These are phyloP conservation scores for Apotomis turbidana DNA, from an alignment of 2,888 invertebrate genomes.

Conservation along the genomic window DNA sequence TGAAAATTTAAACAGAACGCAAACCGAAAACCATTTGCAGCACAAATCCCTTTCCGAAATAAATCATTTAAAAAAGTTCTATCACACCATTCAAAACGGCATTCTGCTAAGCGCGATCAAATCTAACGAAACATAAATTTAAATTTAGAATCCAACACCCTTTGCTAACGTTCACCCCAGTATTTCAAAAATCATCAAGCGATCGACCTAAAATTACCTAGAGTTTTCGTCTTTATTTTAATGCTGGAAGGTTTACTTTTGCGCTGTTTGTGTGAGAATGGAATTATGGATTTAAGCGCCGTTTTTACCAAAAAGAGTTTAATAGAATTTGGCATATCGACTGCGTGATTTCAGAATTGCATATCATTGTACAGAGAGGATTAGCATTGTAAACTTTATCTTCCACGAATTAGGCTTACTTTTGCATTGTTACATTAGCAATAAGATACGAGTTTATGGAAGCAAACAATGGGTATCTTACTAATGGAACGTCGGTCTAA, in stretches of 20 bases:
- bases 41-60: conserved; percentile 63
- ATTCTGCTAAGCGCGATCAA: conserved; percentile 78
- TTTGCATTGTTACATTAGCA: neutral
- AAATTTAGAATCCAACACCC: conserved; percentile 79
- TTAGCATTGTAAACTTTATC: conserved; percentile 2
- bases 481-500: conserved; percentile 78
- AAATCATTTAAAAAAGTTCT: conserved; percentile 72
- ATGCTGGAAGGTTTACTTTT: conserved; percentile 14
- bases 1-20: conserved; percentile 6
- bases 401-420: neutral
- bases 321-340: conserved; percentile 75
- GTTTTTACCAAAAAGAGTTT: conserved; percentile 67
- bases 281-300: conserved; percentile 50
- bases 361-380: neutral
- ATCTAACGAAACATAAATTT: conserved; percentile 84
- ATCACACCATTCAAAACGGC: conserved; percentile 68
- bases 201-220: conserved; percentile 39
- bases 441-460: conserved; percentile 10
- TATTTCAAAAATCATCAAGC: conserved; percentile 62
- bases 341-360: neutral
- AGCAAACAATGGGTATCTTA: conserved; percentile 54
- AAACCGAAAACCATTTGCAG: conserved; percentile 24
- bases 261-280: conserved; percentile 9
- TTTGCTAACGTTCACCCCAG: conserved; percentile 62
- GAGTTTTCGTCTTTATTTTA: conserved; percentile 5